phyloP scores from a whole-genome alignment of 2,888 invertebrate genomes.

The Scrobipalpa atriplicella region DNA sequence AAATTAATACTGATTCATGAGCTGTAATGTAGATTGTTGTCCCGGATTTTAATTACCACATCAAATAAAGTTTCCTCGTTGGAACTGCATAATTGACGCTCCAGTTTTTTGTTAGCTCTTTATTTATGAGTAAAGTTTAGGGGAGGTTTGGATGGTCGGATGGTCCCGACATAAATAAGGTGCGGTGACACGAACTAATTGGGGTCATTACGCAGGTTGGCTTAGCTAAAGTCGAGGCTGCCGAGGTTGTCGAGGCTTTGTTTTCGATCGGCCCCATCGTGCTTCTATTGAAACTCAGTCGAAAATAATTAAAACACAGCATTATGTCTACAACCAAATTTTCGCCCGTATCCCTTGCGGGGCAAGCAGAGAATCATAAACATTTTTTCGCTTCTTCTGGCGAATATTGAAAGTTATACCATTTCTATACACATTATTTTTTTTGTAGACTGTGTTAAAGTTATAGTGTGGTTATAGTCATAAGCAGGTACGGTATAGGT shows the following conservation, averaged over 20 bases:
- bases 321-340: neutral
- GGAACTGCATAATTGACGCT: conserved; percentile 39
- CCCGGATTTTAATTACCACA: neutral
- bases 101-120: conserved; percentile 58
- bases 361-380: too few species aligned
- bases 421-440: too few species aligned
- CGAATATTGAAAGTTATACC: too few species aligned
- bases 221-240: conserved; percentile 13
- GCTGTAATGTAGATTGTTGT: neutral
- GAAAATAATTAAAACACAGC: neutral
- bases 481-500: too few species aligned
- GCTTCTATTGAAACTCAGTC: neutral
- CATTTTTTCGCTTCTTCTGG: too few species aligned
- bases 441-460: too few species aligned
- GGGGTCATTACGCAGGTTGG: conserved; percentile 10
- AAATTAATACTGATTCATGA: neutral
- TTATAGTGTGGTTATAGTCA: too few species aligned
- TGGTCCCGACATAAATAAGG: conserved; percentile 63
- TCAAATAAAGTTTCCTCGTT: conserved; percentile 41
- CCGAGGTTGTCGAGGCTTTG: neutral
- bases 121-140: conserved; percentile 68
- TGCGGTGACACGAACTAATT: conserved; percentile 33
- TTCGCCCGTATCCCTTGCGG: too few species aligned
- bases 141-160: conserved; percentile 45
- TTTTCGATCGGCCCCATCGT: conserved; percentile 4